Evolutionary conservation across 2,797 vertebrate genomes (phyloP), one percentile per base, ranked within the genome.

Genomic region (Mionectes olivaceus): DNA sequence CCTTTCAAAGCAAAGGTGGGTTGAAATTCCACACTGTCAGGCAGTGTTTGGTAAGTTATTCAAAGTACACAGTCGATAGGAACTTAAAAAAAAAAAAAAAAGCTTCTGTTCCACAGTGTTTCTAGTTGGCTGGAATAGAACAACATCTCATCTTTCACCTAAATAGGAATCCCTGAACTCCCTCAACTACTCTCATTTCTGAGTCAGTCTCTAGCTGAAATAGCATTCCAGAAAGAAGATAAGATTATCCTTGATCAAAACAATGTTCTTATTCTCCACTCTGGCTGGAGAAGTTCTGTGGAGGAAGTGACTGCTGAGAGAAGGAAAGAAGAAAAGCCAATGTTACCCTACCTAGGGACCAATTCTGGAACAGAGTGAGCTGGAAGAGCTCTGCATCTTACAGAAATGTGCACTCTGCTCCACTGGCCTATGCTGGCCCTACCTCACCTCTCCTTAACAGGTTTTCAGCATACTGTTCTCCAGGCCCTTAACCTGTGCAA

Each of bases 161-260:
- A 87, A 94, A 94, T 52, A 93, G 74, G 74, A 95, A 83, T 93
- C 88, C 74, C 87, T 82, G 71, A 89, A 74, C 67, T 96, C 93
- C 47, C 67, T 87, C 80, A 79, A 84, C 74, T 94, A 17, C 83
- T 90, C 88, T 82, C 9, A 56, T 90, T 91, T 94, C 88, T 87
- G 56, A 83, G 35, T 84, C 67, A 84, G 80, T 78, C 76, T 86
- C 37, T 86, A 94, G 92, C 86, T 96, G 88, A 95, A 95, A 75
- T 67, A 95, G 88, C 90, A 84, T 95, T 96, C 92, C 95, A 94
- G 59, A 92, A 92, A 87, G 67, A 91, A 82, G 93, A 94, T 93
- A 96, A 95, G 85, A 81, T 93, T 95, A 93, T 95, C 83, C 91
- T 93, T 75, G 87, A 86, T 94, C 92, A 95, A 94, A 95, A 96